Base-by-base conservation (phyloP, 2,113 vertebrate genomes). In the Perca fluviatilis region DNA sequence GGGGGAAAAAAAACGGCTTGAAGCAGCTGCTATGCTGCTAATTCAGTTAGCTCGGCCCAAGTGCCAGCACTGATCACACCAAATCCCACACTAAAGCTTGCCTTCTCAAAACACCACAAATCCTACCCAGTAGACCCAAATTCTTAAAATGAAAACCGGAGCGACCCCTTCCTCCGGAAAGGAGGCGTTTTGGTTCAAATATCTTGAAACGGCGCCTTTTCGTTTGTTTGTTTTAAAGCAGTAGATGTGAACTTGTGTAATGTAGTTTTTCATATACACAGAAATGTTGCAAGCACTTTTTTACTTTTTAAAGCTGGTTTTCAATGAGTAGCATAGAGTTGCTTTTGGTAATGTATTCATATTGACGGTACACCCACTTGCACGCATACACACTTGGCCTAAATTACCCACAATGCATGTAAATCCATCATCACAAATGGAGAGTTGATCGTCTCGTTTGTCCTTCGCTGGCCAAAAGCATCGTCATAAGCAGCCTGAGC, bases 11-110 rank as follows among this genome's bases (percentile, higher is more conserved):
- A 90, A 88, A 80, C 18, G 46, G 63, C 77, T 89, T 66, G 84
- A 91, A 90, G 88, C 90, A 89, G 88, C 87, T 90, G 87, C 91
- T 89, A 73, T 77, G 83, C 70, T 83, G 89, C 90, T 92, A 91
- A 92, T 92, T 92, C 79, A 72, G 84, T 86, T 77, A 80, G 63
- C 83, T 79, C 9, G 36, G 62, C 73, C 63, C 63, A 63, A 83
- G 80, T 84, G 79, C 77, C 77, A 53, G 58, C 72, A 3, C 77
- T 82, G 90, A 86, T 87, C 77, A 78, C 53, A 74, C 69, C 69
- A 78, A 89, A 91, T 86, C 88, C 85, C 54, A 60, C 81, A 63
- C 70, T 54, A 43, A 80, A 79, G 77, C 83, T 51, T 61, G 43
- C 57, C 54, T 76, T 81, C 70, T 79, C 30, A 69, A 85, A 77